Evolutionary conservation across 2,888 invertebrate genomes (phyloP).

Genomic region (Eristalis intricaria): DNA sequence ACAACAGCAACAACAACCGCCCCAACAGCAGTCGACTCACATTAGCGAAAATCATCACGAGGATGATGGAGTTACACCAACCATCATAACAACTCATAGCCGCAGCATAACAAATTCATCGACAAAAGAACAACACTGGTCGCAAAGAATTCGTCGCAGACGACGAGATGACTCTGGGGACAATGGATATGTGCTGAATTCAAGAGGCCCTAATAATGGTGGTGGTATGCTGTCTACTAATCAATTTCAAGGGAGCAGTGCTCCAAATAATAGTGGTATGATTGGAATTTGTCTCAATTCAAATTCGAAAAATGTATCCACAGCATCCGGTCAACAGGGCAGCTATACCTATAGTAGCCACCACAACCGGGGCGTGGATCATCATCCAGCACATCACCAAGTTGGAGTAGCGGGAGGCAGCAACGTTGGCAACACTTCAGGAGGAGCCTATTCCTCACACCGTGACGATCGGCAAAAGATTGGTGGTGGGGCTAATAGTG

Average conservation of each 20-base stretch:
- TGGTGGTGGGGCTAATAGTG: slow-evolving; percentile 50
- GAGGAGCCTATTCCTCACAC: slow-evolving; percentile 75
- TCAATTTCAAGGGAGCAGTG: slow-evolving; percentile 45
- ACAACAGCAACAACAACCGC: slow-evolving; percentile 74
- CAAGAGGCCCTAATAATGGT: slow-evolving; percentile 57
- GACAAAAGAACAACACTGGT: slow-evolving; percentile 77
- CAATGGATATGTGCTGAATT: slow-evolving; percentile 77
- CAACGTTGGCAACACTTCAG: slow-evolving; percentile 59
- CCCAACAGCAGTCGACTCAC: slow-evolving; percentile 66
- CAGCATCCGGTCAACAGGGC: slow-evolving; percentile 73
- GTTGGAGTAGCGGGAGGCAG: slow-evolving; percentile 72
- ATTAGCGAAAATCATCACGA: slow-evolving; percentile 60
- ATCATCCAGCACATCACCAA: slow-evolving; percentile 73
- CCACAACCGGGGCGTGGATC: slow-evolving; percentile 55
- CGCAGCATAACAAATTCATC: slow-evolving; percentile 66
- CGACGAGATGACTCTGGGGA: slow-evolving; percentile 78
- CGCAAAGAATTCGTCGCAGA: slow-evolving; percentile 77
- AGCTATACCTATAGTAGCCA: slow-evolving; percentile 67
- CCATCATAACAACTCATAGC: slow-evolving; percentile 55
- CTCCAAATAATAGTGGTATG: slow-evolving; percentile 44
- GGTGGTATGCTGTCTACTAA: slow-evolving; percentile 55
- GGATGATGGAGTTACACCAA: slow-evolving; percentile 49
- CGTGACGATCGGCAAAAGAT: slow-evolving; percentile 69
- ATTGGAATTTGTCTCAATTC: slow-evolving; percentile 70
- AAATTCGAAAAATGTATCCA: slow-evolving; percentile 72